Conservation (phyloP, 1,140 invertebrate genomes). For the Drosophila willistoni region DNA sequence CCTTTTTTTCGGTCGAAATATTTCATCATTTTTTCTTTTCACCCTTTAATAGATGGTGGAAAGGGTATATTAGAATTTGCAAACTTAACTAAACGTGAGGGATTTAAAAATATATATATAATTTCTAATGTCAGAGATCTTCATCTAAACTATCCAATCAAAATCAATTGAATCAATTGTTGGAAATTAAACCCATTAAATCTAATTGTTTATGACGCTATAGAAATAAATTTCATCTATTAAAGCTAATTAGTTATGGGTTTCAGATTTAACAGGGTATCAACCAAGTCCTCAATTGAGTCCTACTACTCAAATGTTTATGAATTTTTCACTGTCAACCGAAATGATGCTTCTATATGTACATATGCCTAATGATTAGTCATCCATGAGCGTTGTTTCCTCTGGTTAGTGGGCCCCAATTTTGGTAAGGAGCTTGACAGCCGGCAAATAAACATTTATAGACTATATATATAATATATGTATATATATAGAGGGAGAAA, state of each 20-base stretch:
- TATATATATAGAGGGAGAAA: background rate
- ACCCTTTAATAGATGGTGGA: background rate
- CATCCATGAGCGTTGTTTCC: background rate
- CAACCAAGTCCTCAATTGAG: background rate
- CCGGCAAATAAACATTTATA: slow-evolving; percentile 5
- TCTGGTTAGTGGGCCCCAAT: slow-evolving; percentile 7
- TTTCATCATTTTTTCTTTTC: background rate
- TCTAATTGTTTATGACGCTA: too few relatives aligned
- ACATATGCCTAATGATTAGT: slow-evolving; percentile 7
- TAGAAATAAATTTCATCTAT: too few relatives aligned
- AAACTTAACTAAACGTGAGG: too few relatives aligned
- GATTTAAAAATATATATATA: too few relatives aligned
- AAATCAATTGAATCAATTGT: too few relatives aligned
- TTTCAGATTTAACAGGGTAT: background rate
- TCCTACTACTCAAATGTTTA: slow-evolving; percentile 8
- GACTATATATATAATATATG: too few relatives aligned
- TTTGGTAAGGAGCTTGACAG: slow-evolving; percentile 17
- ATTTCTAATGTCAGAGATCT: too few relatives aligned
- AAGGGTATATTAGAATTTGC: background rate
- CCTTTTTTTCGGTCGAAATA: background rate
- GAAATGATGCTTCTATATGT: slow-evolving; percentile 14
- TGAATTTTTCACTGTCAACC: slow-evolving; percentile 59
- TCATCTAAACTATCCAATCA: too few relatives aligned
- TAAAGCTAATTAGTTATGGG: background rate
- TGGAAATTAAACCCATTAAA: too few relatives aligned